Conservation (phyloP, 37 sponge, comb jelly and placozoan species). For the Ephydatia muelleri region DNA sequence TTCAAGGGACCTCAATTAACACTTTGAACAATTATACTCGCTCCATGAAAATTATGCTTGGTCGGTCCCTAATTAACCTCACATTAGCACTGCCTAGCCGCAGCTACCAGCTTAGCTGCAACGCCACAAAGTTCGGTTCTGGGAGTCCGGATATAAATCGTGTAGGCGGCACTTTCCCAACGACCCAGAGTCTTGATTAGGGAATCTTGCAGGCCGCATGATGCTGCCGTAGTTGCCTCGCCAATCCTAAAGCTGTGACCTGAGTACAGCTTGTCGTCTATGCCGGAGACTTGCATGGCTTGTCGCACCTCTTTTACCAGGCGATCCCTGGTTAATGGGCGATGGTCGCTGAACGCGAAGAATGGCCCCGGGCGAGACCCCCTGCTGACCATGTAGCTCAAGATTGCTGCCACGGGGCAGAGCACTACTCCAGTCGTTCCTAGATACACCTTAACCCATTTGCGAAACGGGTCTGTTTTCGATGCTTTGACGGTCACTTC, state of each 20-base stretch:
- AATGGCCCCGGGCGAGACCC: constrained; percentile 6
- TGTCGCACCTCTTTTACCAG: constrained; percentile 7
- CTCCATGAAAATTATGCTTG: no score
- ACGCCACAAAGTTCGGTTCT: no score
- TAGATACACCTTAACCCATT: constrained; percentile 9
- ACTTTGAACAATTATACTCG: no score
- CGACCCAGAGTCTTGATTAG: constrained; percentile 17
- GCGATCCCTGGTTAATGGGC: constrained; percentile 4
- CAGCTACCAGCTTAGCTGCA: no score
- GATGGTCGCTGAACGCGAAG: constrained; percentile 11
- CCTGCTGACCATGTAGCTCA: constrained; percentile 20
- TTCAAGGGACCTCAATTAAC: no score
- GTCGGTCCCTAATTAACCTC: no score
- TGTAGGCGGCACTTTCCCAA: constrained; percentile 23
- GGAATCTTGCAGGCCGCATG: constrained; percentile 14
- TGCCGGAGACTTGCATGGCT: constrained; percentile 1
- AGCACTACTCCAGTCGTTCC: constrained; percentile 8
- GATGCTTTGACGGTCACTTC: no score
- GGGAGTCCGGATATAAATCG: no score
- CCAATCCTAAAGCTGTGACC: constrained; percentile 41
- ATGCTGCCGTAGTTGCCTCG: constrained; percentile 32
- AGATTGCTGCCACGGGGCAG: constrained; percentile 22
- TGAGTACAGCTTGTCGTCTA: constrained; percentile 4
- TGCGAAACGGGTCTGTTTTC: constrained; percentile 41
- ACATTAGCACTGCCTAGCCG: no score